Evolutionary conservation across 2,888 invertebrate species (phyloP).

Genomic region (Mylabris sibirica): DNA sequence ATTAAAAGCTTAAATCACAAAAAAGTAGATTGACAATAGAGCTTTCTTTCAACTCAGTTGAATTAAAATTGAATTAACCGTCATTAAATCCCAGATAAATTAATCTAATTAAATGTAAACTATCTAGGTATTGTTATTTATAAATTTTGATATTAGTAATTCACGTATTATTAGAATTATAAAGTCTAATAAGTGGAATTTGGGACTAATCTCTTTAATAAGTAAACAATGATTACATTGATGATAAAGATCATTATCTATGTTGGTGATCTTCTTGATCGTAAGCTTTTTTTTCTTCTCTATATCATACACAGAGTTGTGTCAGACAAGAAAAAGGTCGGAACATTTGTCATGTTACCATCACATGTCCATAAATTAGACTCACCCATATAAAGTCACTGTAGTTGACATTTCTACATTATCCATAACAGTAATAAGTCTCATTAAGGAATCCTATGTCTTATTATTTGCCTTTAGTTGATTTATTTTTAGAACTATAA

Average conservation of each 20-base stretch:
- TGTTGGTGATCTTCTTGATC: not conserved
- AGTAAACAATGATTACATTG: not conserved
- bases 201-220: not conserved
- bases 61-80: not conserved
- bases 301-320: not conserved
- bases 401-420: conserved; percentile 13
- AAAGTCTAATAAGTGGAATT: not conserved
- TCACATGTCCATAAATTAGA: conserved; percentile 17
- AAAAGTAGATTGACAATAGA: not conserved
- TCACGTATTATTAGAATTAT: not conserved
- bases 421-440: not conserved
- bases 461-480: not conserved
- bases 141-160: not conserved
- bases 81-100: not conserved
- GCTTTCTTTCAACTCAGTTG: not conserved
- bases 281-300: not conserved
- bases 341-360: conserved; percentile 14
- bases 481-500: not conserved
- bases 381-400: not conserved
- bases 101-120: not conserved
- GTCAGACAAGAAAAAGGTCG: conserved; percentile 15
- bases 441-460: not conserved
- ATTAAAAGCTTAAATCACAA: not conserved
- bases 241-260: not conserved
- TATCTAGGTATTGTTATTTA: conserved; percentile 2